These are phyloP conservation scores for Trichonephila clavipes DNA, from an alignment of 1,140 invertebrate genomes.

Conservation along the genomic window DNA sequence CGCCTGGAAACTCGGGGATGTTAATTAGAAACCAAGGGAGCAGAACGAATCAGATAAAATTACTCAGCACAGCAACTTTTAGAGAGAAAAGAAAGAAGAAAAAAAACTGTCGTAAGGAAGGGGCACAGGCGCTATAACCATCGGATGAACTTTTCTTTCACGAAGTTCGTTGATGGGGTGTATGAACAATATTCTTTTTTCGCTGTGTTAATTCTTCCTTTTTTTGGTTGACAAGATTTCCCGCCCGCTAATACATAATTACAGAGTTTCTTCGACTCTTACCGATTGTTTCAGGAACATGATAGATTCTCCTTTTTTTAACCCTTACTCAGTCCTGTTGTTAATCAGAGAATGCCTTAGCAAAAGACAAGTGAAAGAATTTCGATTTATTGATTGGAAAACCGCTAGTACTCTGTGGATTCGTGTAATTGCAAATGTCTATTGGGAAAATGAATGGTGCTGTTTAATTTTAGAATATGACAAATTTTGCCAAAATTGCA, in stretches of 20 bases:
- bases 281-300: background rate
- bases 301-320: background rate
- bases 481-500: too few relatives aligned
- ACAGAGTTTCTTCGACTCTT: background rate
- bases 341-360: background rate
- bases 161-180: background rate
- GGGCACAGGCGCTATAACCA: background rate
- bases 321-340: background rate
- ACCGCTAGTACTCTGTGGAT: background rate
- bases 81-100: background rate
- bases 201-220: background rate
- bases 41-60: slow-evolving; percentile 12
- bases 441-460: too few relatives aligned
- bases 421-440: too few relatives aligned
- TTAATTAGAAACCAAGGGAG: slow-evolving; percentile 40
- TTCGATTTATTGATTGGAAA: background rate
- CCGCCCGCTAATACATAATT: background rate
- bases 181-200: background rate
- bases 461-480: too few relatives aligned
- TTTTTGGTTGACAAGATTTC: background rate
- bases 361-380: background rate
- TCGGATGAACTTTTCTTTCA: background rate
- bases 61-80: background rate
- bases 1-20: background rate
- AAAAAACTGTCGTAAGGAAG: background rate